Evolutionary conservation across 2,888 invertebrate species (phyloP).

Genomic region (Meteorus colon): DNA sequence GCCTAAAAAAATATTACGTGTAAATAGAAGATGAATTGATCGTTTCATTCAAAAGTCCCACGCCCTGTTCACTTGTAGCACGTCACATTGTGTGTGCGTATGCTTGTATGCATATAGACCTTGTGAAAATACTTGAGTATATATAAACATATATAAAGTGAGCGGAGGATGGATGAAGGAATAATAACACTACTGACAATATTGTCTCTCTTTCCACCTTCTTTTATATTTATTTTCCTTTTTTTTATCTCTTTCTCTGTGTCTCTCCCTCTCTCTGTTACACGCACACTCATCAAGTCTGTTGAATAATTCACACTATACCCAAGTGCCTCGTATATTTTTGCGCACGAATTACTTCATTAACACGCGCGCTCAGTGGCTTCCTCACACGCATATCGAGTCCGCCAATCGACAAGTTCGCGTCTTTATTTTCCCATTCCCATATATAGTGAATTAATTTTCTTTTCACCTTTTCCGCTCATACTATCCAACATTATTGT

Average conservation of each 20-base stretch:
- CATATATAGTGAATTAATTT: conserved; percentile 29
- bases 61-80: conserved; percentile 28
- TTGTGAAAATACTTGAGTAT: conserved; percentile 11
- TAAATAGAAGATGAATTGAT: conserved; percentile 9
- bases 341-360: conserved; percentile 69
- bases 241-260: conserved; percentile 5
- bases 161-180: conserved; percentile 25
- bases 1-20: conserved; percentile 18
- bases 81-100: conserved; percentile 19
- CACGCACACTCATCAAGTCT: conserved; percentile 43
- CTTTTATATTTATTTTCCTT: conserved; percentile 17
- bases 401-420: conserved; percentile 28
- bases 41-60: conserved; percentile 18
- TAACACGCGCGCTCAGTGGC: conserved; percentile 55
- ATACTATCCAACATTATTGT: neutral
- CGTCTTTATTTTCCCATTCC: conserved; percentile 31
- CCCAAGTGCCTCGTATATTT: conserved; percentile 56
- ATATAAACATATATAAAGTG: conserved; percentile 24
- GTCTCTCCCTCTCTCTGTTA: conserved; percentile 22
- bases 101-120: conserved; percentile 20
- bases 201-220: neutral
- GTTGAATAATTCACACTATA: conserved; percentile 64
- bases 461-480: conserved; percentile 15
- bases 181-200: conserved; percentile 9
- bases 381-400: conserved; percentile 63